Conservation (phyloP, 2,888 invertebrate genomes). For the Leptinotarsa tumamoca region DNA sequence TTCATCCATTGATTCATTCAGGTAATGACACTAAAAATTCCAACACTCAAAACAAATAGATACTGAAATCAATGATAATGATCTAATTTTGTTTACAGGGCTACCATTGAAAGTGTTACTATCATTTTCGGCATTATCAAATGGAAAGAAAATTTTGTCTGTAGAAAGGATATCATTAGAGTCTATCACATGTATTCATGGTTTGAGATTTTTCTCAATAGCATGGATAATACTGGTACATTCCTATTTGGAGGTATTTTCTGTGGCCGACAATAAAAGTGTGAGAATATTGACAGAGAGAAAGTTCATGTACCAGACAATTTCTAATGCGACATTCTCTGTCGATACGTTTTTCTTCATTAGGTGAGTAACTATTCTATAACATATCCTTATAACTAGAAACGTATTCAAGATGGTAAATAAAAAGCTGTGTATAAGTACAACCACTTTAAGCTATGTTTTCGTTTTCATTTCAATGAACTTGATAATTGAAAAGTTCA, state of each 20-base stretch:
- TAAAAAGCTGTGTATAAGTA: too few relatives aligned
- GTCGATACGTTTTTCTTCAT: constrained; percentile 91
- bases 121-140: constrained; percentile 81
- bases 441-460: too few relatives aligned
- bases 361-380: constrained; percentile 69
- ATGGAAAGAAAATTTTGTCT: constrained; percentile 80
- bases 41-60: too few relatives aligned
- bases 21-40: too few relatives aligned
- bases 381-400: too few relatives aligned
- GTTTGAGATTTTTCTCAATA: constrained; percentile 81
- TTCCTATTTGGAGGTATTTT: constrained; percentile 84
- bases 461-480: too few relatives aligned
- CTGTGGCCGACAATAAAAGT: constrained; percentile 81
- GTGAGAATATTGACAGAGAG: constrained; percentile 80
- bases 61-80: too few relatives aligned
- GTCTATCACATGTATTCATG: constrained; percentile 81
- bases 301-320: constrained; percentile 83
- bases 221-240: constrained; percentile 89
- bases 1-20: too few relatives aligned
- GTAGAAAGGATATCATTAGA: constrained; percentile 76
- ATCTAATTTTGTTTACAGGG: constrained; percentile 65
- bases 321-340: constrained; percentile 87
- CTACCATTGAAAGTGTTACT: constrained; percentile 74
- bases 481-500: too few relatives aligned
- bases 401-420: too few relatives aligned